Percentiles rank a stretch among this genome's conserved stretches.
These are phyloP conservation scores for Chiridota heheva DNA, from an alignment of 35 echinoderm and acorn worm genomes.

Conservation along the genomic window DNA sequence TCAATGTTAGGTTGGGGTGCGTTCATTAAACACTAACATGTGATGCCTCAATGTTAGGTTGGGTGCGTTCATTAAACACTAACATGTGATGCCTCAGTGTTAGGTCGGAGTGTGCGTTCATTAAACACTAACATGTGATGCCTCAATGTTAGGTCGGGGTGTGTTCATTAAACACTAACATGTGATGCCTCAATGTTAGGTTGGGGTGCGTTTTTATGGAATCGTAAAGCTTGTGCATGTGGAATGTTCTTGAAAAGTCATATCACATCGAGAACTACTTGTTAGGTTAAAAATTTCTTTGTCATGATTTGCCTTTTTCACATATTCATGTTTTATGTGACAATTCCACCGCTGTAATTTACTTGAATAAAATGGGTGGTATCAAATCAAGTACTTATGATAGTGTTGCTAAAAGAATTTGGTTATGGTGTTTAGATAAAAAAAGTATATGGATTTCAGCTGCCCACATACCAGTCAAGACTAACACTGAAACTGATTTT, in stretches of 20 bases:
- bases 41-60: too few species aligned
- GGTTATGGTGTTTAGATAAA: conserved; percentile 35
- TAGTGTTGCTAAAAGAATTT: conserved; percentile 21
- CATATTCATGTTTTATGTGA: conserved; percentile 41
- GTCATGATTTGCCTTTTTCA: background rate
- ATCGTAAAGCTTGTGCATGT: conserved; percentile 15
- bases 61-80: too few species aligned
- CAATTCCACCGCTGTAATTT: conserved; percentile 39
- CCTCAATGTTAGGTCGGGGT: too few species aligned
- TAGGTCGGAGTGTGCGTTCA: too few species aligned
- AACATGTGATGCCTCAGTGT: too few species aligned
- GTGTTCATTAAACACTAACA: too few species aligned
- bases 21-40: too few species aligned
- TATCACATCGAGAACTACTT: conserved; percentile 32
- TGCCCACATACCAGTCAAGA: conserved; percentile 14
- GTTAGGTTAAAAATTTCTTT: conserved; percentile 24
- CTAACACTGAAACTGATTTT: conserved; percentile 14
- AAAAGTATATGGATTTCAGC: conserved; percentile 43
- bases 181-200: too few species aligned
- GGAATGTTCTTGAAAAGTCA: conserved; percentile 15
- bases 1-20: too few species aligned
- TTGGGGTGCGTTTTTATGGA: too few species aligned
- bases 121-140: too few species aligned
- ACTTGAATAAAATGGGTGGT: conserved; percentile 42
- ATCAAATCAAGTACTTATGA: conserved; percentile 35